phyloP scores from a whole-genome alignment of 2,113 vertebrate species.

The Chionodraco myersi region DNA sequence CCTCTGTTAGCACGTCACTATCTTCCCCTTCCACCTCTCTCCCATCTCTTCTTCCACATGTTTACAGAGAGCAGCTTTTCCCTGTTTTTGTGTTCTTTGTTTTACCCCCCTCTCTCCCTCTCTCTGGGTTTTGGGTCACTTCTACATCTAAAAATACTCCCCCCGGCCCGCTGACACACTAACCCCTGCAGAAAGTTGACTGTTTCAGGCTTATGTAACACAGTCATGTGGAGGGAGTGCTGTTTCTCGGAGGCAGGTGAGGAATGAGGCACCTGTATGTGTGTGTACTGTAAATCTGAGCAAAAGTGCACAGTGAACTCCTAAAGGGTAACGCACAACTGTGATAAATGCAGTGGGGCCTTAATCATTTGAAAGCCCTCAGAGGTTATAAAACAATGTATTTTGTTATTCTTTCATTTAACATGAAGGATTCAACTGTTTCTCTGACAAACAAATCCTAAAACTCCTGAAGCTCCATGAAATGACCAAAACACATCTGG shows the following conservation, averaged over 20 bases:
- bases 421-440: not conserved
- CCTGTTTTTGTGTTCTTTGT: conserved; percentile 38
- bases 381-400: not conserved
- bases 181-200: conserved; percentile 59
- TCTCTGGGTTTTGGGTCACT: not conserved
- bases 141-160: conserved; percentile 34
- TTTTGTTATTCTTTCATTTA: not conserved
- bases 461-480: not conserved
- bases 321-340: not conserved
- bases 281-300: conserved; percentile 11
- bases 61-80: conserved; percentile 32
- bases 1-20: conserved; percentile 17
- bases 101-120: not conserved
- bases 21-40: conserved; percentile 11
- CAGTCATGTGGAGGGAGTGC: conserved; percentile 42
- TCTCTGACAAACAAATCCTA: not conserved
- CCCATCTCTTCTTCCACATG: conserved; percentile 41
- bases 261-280: conserved; percentile 65
- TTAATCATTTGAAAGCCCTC: not conserved
- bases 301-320: not conserved
- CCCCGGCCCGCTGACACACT: conserved; percentile 60
- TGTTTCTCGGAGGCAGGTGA: conserved; percentile 66
- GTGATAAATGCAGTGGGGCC: not conserved
- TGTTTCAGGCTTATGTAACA: conserved; percentile 65
- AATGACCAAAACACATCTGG: not conserved